phyloP scores from a whole-genome alignment of 2,888 invertebrate species.

The Dione vanillae region DNA sequence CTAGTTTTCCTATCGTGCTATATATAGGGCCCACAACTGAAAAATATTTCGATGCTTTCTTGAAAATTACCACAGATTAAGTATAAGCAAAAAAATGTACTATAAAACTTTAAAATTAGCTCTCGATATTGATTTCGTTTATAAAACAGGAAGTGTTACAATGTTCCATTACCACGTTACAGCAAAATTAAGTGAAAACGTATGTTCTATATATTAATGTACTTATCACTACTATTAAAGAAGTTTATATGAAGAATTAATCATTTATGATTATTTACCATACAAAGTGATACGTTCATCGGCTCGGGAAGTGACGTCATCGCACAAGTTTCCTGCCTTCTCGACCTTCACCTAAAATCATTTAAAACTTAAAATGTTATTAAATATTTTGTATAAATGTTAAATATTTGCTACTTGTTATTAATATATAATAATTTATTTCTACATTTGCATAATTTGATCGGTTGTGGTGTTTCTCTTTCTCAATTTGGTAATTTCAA shows the following conservation, averaged over 20 bases:
- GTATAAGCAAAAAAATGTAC: neutral
- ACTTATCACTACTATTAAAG: conserved; percentile 28
- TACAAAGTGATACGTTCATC: conserved; percentile 58
- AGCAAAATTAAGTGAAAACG: conserved; percentile 2
- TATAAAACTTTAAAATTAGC: neutral
- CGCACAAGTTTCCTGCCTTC: conserved; percentile 61
- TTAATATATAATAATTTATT: neutral
- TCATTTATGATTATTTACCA: conserved; percentile 17
- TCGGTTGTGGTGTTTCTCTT: too few relatives aligned
- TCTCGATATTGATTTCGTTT: neutral
- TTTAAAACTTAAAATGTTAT: too few relatives aligned
- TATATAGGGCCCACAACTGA: too few relatives aligned
- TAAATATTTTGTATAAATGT: conserved; percentile 27
- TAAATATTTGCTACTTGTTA: conserved; percentile 4
- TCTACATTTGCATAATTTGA: neutral
- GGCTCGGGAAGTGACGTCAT: conserved; percentile 76
- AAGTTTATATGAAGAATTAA: conserved; percentile 31
- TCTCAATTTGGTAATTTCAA: too few relatives aligned
- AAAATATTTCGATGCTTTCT: too few relatives aligned
- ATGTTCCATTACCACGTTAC: neutral
- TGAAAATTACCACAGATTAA: neutral
- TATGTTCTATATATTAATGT: conserved; percentile 12
- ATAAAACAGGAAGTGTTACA: neutral
- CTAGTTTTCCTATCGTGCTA: too few relatives aligned
- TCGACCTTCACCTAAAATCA: conserved; percentile 78